A percentile compares a stretch with the other conserved stretches of the same genome.
Evolutionary conservation across 2,113 vertebrate species (phyloP).

Genomic region (Poeciliopsis occidentalis): DNA sequence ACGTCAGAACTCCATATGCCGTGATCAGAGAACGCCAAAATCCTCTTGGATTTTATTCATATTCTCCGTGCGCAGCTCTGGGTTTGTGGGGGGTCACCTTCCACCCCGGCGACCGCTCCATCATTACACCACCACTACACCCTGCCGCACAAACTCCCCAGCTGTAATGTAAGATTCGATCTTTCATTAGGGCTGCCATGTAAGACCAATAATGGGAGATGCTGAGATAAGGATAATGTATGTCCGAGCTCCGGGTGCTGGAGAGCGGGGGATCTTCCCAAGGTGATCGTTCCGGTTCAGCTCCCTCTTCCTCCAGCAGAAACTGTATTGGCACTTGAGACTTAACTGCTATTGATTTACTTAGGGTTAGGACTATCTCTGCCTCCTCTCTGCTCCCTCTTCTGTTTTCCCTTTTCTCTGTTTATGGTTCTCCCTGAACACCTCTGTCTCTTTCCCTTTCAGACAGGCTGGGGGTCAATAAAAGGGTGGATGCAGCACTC

Average conservation of each 20-base stretch:
- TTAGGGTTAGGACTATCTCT: slow-evolving; percentile 65
- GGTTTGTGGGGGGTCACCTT: slow-evolving; percentile 26
- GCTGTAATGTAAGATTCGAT: slow-evolving; percentile 64
- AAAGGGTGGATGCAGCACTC: slow-evolving; percentile 25
- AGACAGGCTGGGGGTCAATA: slow-evolving; percentile 36
- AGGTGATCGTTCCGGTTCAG: slow-evolving; percentile 77
- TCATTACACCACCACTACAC: background rate
- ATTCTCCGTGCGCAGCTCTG: background rate
- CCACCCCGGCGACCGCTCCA: background rate
- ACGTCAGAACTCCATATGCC: slow-evolving; percentile 53
- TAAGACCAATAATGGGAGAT: slow-evolving; percentile 69
- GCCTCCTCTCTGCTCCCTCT: slow-evolving; percentile 20
- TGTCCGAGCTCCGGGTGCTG: slow-evolving; percentile 22
- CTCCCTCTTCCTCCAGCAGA: slow-evolving; percentile 74
- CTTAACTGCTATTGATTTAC: slow-evolving; percentile 79
- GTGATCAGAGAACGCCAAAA: slow-evolving; percentile 36
- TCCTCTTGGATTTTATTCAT: slow-evolving; percentile 7
- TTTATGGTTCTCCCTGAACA: slow-evolving; percentile 41
- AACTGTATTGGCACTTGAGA: slow-evolving; percentile 78
- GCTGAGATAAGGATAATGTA: slow-evolving; percentile 71
- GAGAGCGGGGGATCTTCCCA: slow-evolving; percentile 41
- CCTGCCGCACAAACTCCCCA: background rate
- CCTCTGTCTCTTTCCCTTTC: slow-evolving; percentile 10
- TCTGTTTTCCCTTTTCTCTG: slow-evolving; percentile 48
- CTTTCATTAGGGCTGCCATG: slow-evolving; percentile 71